These are phyloP conservation scores for Ornithoptera priamus DNA, from an alignment of 2,888 invertebrate species.

Conservation along the genomic window DNA sequence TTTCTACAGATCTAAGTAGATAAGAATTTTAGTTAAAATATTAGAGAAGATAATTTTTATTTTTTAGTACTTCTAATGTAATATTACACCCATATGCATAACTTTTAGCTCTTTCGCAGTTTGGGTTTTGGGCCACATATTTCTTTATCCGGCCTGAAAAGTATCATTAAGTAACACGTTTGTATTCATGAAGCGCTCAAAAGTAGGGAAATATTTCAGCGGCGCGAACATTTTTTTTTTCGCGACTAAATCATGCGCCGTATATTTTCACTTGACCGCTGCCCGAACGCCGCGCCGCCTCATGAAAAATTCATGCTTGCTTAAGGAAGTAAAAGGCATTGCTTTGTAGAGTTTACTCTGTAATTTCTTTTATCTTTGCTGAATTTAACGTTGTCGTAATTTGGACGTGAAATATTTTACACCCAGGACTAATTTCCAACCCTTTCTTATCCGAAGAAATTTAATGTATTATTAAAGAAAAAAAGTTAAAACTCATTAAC, in stretches of 20 bases:
- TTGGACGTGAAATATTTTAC: slow-evolving; percentile 7
- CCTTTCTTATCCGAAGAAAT: neutral
- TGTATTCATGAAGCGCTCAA: slow-evolving; percentile 32
- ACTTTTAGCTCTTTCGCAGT: neutral
- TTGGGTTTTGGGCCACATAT: neutral
- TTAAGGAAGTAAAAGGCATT: slow-evolving; percentile 25
- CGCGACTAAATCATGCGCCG: slow-evolving; percentile 34
- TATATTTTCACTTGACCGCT: slow-evolving; percentile 33
- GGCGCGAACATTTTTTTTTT: slow-evolving; percentile 32
- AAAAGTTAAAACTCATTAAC: neutral
- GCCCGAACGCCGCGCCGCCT: slow-evolving; percentile 22
- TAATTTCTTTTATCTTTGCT: slow-evolving; percentile 16
- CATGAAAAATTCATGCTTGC: slow-evolving; percentile 30
- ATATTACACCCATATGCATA: neutral
- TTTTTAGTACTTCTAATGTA: too few relatives aligned
- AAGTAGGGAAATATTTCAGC: slow-evolving; percentile 34
- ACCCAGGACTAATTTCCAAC: neutral
- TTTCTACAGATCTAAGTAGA: too few relatives aligned
- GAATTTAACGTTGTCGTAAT: neutral
- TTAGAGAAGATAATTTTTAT: too few relatives aligned
- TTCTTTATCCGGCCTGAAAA: slow-evolving; percentile 9
- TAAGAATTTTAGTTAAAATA: too few relatives aligned
- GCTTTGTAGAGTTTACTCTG: slow-evolving; percentile 20
- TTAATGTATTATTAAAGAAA: neutral
- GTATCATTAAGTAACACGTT: slow-evolving; percentile 25